These are phyloP conservation scores for Hemistola chrysoprasaria DNA, from an alignment of 2,888 invertebrate species.

Conservation along the genomic window DNA sequence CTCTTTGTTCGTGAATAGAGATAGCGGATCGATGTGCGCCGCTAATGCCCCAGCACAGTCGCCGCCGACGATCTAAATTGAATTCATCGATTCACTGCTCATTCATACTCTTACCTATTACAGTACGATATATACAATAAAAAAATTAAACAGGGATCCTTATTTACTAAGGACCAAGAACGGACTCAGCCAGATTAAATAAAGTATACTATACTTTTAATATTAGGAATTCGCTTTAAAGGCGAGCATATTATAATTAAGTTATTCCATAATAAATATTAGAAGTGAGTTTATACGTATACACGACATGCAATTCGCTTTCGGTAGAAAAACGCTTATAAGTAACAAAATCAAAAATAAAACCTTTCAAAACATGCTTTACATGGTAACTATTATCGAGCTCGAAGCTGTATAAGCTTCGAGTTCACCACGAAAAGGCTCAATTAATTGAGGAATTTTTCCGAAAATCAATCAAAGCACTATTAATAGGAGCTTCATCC, in stretches of 20 bases:
- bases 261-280: constrained; percentile 11
- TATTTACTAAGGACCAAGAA: constrained; percentile 24
- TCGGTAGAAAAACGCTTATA: constrained; percentile 2
- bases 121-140: too few species aligned
- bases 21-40: constrained; percentile 67
- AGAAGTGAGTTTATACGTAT: too few species aligned
- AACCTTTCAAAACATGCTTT: too few species aligned
- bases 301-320: constrained; percentile 5
- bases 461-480: constrained; percentile 21
- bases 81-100: constrained; percentile 52
- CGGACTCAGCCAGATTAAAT: too few species aligned
- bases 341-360: too few species aligned
- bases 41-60: constrained; percentile 57
- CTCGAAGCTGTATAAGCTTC: too few species aligned
- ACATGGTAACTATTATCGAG: too few species aligned
- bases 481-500: constrained; percentile 20
- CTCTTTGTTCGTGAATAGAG: constrained; percentile 68
- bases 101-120: constrained; percentile 24
- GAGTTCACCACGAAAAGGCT: constrained; percentile 15
- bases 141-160: constrained; percentile 20
- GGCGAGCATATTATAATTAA: constrained; percentile 10
- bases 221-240: constrained; percentile 10
- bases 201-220: constrained; percentile 19
- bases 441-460: constrained; percentile 24
- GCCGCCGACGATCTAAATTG: constrained; percentile 57